phyloP scores from a whole-genome alignment of 2,113 vertebrate genomes.

The Eublepharis macularius region DNA sequence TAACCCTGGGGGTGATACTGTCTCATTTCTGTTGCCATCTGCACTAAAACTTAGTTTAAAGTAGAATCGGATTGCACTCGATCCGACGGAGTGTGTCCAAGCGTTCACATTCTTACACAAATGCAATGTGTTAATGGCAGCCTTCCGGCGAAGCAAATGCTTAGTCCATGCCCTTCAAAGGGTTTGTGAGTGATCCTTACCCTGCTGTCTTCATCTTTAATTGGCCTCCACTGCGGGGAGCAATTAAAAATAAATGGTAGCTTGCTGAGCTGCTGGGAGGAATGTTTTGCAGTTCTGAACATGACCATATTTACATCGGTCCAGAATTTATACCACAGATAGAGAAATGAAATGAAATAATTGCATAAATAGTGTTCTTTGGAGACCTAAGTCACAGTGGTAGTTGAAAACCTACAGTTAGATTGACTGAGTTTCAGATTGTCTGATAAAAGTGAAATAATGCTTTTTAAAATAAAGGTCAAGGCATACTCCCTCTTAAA shows the following conservation, averaged over 20 bases:
- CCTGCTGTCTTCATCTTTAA: constrained; percentile 75
- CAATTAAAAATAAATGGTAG: constrained; percentile 76
- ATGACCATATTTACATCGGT: constrained; percentile 24
- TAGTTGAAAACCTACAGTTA: constrained; percentile 18
- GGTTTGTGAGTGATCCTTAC: constrained; percentile 69
- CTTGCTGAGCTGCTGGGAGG: constrained; percentile 69
- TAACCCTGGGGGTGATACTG: constrained; percentile 69
- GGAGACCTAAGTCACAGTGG: background rate
- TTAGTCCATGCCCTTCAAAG: constrained; percentile 70
- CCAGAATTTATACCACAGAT: background rate
- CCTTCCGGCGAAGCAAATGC: constrained; percentile 70
- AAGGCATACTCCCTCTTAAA: accelerated
- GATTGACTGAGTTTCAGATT: background rate
- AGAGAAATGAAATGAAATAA: constrained; percentile 5
- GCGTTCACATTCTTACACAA: constrained; percentile 70
- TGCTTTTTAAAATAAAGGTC: background rate
- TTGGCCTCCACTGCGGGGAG: constrained; percentile 72
- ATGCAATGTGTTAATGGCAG: constrained; percentile 70
- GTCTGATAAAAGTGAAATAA: background rate
- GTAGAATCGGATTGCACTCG: constrained; percentile 64
- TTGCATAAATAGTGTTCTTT: background rate
- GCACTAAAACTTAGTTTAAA: constrained; percentile 58
- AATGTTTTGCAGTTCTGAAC: constrained; percentile 41
- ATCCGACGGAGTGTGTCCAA: constrained; percentile 63
- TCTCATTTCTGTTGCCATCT: constrained; percentile 69